phyloP scores from a whole-genome alignment of 2,888 invertebrate genomes.

The Exephanes ischioxanthus region DNA sequence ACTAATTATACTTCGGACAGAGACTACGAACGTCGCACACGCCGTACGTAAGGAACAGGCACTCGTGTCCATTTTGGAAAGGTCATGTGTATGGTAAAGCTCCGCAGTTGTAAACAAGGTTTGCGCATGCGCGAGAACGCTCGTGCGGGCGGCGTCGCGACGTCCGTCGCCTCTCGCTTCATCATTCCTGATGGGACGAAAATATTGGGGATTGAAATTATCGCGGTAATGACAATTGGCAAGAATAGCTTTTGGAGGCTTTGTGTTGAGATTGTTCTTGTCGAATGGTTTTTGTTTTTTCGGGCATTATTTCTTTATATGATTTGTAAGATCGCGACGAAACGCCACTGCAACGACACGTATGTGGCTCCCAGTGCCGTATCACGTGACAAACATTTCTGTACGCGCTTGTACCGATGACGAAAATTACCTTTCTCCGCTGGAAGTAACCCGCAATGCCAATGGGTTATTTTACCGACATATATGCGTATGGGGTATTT shows the following conservation, averaged over 20 bases:
- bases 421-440: neutral
- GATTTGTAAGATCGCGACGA: neutral
- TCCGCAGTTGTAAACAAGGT: conserved; percentile 85
- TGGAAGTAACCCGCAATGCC: neutral
- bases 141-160: conserved; percentile 56
- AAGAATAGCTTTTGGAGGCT: neutral
- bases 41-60: conserved; percentile 77
- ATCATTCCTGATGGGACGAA: too few relatives aligned
- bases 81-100: conserved; percentile 84
- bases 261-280: neutral
- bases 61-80: conserved; percentile 85
- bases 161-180: conserved; percentile 16
- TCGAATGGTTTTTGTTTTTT: neutral
- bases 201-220: neutral
- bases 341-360: conserved; percentile 5
- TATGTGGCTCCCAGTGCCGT: conserved; percentile 16
- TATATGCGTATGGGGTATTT: neutral
- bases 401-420: neutral
- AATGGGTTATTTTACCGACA: conserved; percentile 1
- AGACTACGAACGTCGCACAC: conserved; percentile 73
- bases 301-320: neutral
- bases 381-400: conserved; percentile 9
- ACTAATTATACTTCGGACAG: conserved; percentile 42
- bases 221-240: neutral
- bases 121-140: conserved; percentile 81